Evolutionary conservation across 2,888 invertebrate species (phyloP), one percentile per base, ranked within the genome.

Genomic region (Julus scandinavius): DNA sequence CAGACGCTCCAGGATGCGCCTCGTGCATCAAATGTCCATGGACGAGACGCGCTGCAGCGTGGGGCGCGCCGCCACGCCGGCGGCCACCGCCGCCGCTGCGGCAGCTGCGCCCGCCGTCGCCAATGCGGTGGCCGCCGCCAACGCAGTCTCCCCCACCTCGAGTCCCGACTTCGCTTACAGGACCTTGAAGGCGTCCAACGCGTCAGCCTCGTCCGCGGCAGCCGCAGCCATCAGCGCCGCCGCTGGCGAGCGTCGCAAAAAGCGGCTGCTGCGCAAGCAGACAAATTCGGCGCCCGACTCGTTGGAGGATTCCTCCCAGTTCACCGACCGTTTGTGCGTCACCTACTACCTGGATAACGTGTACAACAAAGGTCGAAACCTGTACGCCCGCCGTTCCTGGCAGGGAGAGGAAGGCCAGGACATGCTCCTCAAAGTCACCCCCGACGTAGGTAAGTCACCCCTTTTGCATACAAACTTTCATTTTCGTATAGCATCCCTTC

Each of bases 241-340:
- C 72, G 90, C 90, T 86, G 90, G 91, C 50, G 91, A 91, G 90
- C 91, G 92, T 89, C 89, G 91, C 88, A 88, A 91, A 85, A 89
- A 90, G 13, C 91, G 91, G 89, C 92, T 92, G 88, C 90, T 91
- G 85, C 90, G 91, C 58, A 92, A 92, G 89, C 92, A 92, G 88
- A 92, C 92, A 17, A 92, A 91, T 88, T 92, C 92, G n/a, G 92
- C 92, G 0, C 92, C 92, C 7, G 92, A 92, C 89, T 91, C 92
- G 2, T 91, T 91, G 80, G 92, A 92, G 72, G 91, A 91, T 17
- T 88, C 89, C 38, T 85, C 87, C 49, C 89, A 83, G 17, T 89
- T 89, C 80, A 89, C 89, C 45, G 89, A 89, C 80, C 88, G 89
- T 2, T 86, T 89, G 83, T 89, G 89, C 40, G 89, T 89, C 54